Percentiles rank a stretch among this genome's conserved stretches.
Evolutionary conservation across 2,797 vertebrate species (phyloP).

Genomic region (Gambelia wislizenii): DNA sequence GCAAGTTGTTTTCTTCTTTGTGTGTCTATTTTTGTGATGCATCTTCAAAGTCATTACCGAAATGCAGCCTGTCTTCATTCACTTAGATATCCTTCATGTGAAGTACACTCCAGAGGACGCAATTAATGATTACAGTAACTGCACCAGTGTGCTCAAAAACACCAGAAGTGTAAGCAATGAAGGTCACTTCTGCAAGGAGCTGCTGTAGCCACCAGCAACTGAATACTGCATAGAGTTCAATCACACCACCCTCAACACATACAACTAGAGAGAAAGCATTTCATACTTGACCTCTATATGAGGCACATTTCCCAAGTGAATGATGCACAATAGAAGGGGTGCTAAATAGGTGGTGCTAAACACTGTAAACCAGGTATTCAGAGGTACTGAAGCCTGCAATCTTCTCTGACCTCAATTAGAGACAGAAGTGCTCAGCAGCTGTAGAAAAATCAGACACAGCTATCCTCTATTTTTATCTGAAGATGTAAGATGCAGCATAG

Average conservation of each 20-base stretch:
- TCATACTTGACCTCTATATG: slow-evolving; percentile 39
- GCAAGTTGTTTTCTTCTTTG: slow-evolving; percentile 61
- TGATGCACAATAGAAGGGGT: slow-evolving; percentile 25
- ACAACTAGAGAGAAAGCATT: slow-evolving; percentile 15
- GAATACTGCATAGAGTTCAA: slow-evolving; percentile 35
- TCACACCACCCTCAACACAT: not conserved
- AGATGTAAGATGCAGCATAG: not conserved
- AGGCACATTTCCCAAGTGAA: slow-evolving; percentile 41
- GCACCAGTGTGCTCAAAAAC: slow-evolving; percentile 54
- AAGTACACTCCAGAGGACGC: slow-evolving; percentile 73
- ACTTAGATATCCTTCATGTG: slow-evolving; percentile 73
- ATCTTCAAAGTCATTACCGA: slow-evolving; percentile 72
- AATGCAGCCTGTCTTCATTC: slow-evolving; percentile 63
- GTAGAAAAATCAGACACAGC: slow-evolving; percentile 3
- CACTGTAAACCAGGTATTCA: slow-evolving; percentile 7
- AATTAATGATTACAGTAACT: slow-evolving; percentile 72
- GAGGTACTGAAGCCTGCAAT: slow-evolving; percentile 11
- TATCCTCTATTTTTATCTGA: slow-evolving; percentile 21
- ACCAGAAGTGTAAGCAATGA: slow-evolving; percentile 57
- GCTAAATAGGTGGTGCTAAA: slow-evolving; percentile 23
- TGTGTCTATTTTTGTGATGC: slow-evolving; percentile 58
- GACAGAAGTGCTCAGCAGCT: slow-evolving; percentile 13
- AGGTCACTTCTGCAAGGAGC: slow-evolving; percentile 62
- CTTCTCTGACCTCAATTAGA: slow-evolving; percentile 38
- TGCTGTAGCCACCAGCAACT: slow-evolving; percentile 33